Conservation (phyloP, 2,113 vertebrate species). For the Dinomys branickii region DNA sequence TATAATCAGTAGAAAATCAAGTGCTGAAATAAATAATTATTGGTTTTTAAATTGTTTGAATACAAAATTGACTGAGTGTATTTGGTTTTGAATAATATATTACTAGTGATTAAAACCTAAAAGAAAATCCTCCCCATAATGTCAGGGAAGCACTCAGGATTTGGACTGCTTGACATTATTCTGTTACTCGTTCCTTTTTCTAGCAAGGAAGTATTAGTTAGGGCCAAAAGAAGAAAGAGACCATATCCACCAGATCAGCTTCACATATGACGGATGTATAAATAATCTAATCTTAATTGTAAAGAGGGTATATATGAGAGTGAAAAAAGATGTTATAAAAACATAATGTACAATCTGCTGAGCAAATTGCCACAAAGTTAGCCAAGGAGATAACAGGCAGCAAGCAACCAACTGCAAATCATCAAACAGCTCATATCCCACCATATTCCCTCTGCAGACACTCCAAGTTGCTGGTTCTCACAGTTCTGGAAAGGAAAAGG, state of each 20-base stretch:
- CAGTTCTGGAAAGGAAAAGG: not conserved
- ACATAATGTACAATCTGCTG: conserved; percentile 31
- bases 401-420: not conserved
- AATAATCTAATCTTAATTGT: conserved; percentile 69
- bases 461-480: not conserved
- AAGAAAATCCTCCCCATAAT: conserved; percentile 50
- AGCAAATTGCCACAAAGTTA: conserved; percentile 2
- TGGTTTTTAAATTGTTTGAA: conserved; percentile 51
- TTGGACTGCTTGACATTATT: conserved; percentile 43
- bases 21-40: not conserved
- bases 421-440: not conserved
- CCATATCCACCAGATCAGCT: conserved; percentile 52
- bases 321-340: conserved; percentile 47
- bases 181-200: conserved; percentile 15
- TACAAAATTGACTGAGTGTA: conserved; percentile 46
- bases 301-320: not conserved
- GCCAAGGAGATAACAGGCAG: not conserved
- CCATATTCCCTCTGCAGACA: not conserved
- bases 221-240: not conserved
- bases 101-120: conserved; percentile 55
- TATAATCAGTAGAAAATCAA: conserved; percentile 14
- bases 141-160: conserved; percentile 63
- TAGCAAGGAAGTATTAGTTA: not conserved
- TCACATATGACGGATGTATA: conserved; percentile 57
- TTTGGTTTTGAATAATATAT: conserved; percentile 79